Percentiles rank a stretch among this genome's conserved stretches.
Conservation (phyloP, 2,797 vertebrate genomes). For the Sebastes cheni region DNA sequence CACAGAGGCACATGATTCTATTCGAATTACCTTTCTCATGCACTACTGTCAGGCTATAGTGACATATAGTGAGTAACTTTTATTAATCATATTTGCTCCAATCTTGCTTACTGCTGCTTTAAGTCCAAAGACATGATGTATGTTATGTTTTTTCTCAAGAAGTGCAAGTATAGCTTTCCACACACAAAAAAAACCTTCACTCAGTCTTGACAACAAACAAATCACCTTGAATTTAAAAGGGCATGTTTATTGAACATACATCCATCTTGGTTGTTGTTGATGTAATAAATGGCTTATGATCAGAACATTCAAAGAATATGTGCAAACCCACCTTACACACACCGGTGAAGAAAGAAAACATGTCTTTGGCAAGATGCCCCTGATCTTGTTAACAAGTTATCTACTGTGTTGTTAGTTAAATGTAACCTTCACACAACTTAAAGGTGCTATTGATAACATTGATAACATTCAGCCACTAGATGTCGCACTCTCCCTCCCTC, state of each 20-base stretch:
- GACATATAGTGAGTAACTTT: too few relatives aligned
- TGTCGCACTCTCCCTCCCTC: too few relatives aligned
- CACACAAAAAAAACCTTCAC: neutral
- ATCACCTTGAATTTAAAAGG: constrained; percentile 38
- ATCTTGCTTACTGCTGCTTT: too few relatives aligned
- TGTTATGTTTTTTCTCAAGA: neutral
- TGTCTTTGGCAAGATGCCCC: constrained; percentile 70
- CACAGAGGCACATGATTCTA: too few relatives aligned
- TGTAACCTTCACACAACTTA: constrained; percentile 53
- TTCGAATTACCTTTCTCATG: too few relatives aligned
- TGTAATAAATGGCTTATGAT: constrained; percentile 74
- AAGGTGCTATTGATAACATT: neutral
- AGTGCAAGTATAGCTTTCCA: neutral
- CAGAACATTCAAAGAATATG: constrained; percentile 68
- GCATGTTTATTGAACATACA: constrained; percentile 77
- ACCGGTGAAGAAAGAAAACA: constrained; percentile 42
- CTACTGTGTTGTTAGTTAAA: constrained; percentile 46
- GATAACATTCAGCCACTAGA: too few relatives aligned
- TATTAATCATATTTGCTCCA: too few relatives aligned
- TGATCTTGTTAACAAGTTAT: constrained; percentile 52
- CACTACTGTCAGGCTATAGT: too few relatives aligned
- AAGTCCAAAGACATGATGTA: neutral
- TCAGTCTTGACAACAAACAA: neutral
- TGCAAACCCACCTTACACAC: constrained; percentile 60
- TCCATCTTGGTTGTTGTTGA: constrained; percentile 60